phyloP scores from a whole-genome alignment of 2,888 invertebrate species.

The Aelia acuminata region DNA sequence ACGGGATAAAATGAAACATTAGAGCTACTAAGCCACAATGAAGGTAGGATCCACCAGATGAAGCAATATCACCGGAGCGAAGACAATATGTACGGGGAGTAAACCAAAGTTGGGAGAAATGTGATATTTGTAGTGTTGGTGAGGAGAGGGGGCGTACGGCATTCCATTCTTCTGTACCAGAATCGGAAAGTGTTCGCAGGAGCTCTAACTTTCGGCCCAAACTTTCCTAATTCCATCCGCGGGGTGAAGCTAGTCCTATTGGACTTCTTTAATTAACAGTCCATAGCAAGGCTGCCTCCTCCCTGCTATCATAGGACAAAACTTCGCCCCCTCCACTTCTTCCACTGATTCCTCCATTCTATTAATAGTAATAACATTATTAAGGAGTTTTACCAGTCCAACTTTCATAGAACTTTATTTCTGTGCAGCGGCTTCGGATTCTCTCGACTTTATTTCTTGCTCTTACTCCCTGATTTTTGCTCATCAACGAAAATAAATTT shows the following conservation, averaged over 20 bases:
- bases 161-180: slow-evolving; percentile 28
- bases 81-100: slow-evolving; percentile 7
- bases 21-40: neutral
- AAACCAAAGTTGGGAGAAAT: slow-evolving; percentile 15
- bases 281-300: slow-evolving; percentile 1
- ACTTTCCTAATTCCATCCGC: slow-evolving; percentile 34
- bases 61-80: neutral
- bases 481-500: too few relatives aligned
- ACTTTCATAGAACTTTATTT: slow-evolving; percentile 7
- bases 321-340: neutral
- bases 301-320: neutral
- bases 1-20: neutral
- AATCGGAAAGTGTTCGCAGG: slow-evolving; percentile 9
- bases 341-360: slow-evolving; percentile 9
- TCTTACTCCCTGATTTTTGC: neutral
- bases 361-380: slow-evolving; percentile 43
- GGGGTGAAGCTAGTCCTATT: slow-evolving; percentile 7
- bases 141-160: neutral
- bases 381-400: neutral
- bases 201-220: neutral
- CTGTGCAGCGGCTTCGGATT: neutral
- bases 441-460: neutral
- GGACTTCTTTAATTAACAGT: slow-evolving; percentile 51
- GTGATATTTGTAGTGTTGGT: slow-evolving; percentile 13
- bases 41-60: neutral